A percentile compares a stretch with the other conserved stretches of the same genome.
phyloP scores from a whole-genome alignment of 2,888 invertebrate species.

The Caenorhabditis japonica region DNA sequence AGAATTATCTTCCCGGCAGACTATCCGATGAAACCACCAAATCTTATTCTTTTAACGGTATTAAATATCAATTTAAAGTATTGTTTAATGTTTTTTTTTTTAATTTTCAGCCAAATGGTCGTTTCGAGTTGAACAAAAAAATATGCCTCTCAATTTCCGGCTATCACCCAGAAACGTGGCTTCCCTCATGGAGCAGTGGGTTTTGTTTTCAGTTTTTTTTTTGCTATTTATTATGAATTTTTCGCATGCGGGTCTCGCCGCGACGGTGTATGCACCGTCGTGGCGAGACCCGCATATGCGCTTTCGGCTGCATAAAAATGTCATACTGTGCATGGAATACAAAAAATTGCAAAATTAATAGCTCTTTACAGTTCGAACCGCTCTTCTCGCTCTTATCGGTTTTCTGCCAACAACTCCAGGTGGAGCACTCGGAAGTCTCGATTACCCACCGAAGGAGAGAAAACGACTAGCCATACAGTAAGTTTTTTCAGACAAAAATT shows the following conservation, averaged over 20 bases:
- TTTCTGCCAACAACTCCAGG: slow-evolving; percentile 93
- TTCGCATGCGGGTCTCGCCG: no score
- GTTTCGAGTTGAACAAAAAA: slow-evolving; percentile 93
- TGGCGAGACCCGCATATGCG: no score
- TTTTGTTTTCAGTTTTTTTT: no score
- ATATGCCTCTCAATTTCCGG: slow-evolving; percentile 95
- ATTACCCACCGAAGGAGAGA: slow-evolving; percentile 89
- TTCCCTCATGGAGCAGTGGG: slow-evolving; percentile 92
- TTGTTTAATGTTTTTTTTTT: slow-evolving; percentile 68
- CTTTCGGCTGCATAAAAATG: no score
- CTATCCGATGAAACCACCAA: slow-evolving; percentile 97
- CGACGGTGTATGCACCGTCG: no score
- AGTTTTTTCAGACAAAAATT: slow-evolving; percentile 3
- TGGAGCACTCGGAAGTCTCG: slow-evolving; percentile 91
- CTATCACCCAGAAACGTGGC: slow-evolving; percentile 97
- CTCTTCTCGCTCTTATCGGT: slow-evolving; percentile 90
- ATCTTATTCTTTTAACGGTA: slow-evolving; percentile 91
- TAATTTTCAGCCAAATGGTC: slow-evolving; percentile 86
- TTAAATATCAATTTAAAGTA: no score
- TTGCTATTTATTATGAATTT: no score
- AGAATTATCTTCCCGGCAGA: slow-evolving; percentile 91
- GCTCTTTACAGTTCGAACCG: slow-evolving; percentile 84
- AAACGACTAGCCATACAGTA: slow-evolving; percentile 86
- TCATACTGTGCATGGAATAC: no score
- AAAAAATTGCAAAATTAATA: background rate